These are phyloP conservation scores for Malacoraja senta DNA, from an alignment of 2,797 vertebrate genomes.

Conservation along the genomic window DNA sequence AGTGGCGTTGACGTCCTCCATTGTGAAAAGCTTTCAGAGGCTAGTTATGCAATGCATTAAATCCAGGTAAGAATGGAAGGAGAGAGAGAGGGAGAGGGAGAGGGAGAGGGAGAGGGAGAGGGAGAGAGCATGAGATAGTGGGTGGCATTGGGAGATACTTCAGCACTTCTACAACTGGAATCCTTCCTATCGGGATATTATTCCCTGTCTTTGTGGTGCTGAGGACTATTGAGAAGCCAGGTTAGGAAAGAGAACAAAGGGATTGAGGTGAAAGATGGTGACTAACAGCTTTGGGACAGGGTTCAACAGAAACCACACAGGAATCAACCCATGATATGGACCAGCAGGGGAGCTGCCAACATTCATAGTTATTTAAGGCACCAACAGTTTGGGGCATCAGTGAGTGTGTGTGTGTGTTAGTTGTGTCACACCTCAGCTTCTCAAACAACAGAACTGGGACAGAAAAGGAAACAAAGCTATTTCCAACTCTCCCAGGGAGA, in stretches of 20 bases:
- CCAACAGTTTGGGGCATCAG: background rate
- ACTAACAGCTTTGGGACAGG: background rate
- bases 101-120: background rate
- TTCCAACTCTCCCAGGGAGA: background rate
- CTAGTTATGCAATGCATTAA: too few species aligned
- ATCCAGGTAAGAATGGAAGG: too few species aligned
- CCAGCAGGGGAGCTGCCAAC: background rate
- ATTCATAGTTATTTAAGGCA: background rate
- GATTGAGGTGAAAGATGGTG: background rate
- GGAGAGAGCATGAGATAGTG: background rate
- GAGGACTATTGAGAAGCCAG: background rate
- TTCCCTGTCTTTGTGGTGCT: too few species aligned
- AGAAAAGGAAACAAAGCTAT: conserved; percentile 1
- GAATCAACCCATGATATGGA: background rate
- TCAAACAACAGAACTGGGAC: background rate
- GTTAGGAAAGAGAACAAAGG: background rate
- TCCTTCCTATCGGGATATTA: too few species aligned
- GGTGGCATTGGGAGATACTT: too few species aligned
- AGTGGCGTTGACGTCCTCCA: too few species aligned
- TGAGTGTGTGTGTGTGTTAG: background rate
- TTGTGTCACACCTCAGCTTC: background rate
- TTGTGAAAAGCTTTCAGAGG: too few species aligned
- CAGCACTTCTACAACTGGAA: too few species aligned
- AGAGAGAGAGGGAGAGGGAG: too few species aligned
- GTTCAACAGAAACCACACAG: background rate